Base-by-base conservation (phyloP, 2,888 invertebrate genomes). In the Patella ulyssiponensis region DNA sequence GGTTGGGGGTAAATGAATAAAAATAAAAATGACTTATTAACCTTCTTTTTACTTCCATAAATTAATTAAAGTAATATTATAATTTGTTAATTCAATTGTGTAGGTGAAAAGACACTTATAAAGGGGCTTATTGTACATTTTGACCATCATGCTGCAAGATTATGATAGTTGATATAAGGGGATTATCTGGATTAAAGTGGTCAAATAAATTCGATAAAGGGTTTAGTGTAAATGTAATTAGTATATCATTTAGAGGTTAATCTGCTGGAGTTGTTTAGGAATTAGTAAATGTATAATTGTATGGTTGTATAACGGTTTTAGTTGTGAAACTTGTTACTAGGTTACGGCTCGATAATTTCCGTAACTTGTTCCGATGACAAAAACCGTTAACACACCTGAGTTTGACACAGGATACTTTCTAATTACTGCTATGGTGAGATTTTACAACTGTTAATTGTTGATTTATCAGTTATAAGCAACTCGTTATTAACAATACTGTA, bases 121-220 rank as follows among this genome's bases (percentile, higher is more conserved):
- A 44, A 9, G 44, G 44, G 44, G 9, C 44, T 44, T 44, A 44
- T 44, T 44, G 4, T 33, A 33, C 33, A 33, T 4, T 33, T 33
- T 7, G 33, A 33, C 33, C 33, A 33, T 44, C 44, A 44, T 44
- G 44, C 9, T 44, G 44, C 44, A 44, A 44, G 44, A 44, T 44
- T 44, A 44, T 64, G 23, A 64, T 64, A 11, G 14, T 64, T 5
- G 14, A 64, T 20, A 23, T 64, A 64, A 64, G 11, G 64, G 64
- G 64, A 64, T 64, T 64, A 64, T 64, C 64, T 23, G 64, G 64
- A 64, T 64, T 64, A 64, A 64, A 11, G 64, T 64, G 64, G 20
- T 64, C 11, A 64, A 64, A 23, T 23, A 23, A 64, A 64, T 23
- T 64, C 64, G 23, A 64, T 23, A 23, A 14, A 23, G 64, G 20